Base-by-base conservation (phyloP, 1,140 invertebrate species). In the Papilio machaon region DNA sequence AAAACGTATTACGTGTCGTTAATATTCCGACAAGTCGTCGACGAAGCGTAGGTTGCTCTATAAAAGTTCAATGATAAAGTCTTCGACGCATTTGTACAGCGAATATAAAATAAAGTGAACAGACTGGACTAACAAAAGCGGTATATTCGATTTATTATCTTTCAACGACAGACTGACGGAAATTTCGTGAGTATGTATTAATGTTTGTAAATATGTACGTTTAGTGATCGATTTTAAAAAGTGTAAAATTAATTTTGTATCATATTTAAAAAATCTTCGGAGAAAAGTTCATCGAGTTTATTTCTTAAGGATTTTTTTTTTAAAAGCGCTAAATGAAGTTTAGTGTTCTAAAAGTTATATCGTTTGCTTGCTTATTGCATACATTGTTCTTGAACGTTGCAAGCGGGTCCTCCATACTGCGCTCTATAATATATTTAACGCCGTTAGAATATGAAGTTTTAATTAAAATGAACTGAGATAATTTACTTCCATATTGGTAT, bases 1-100 rank as follows among this genome's bases (percentile, higher is more conserved):
- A 85, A 86, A 91, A 92, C 86, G 88, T 91, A 91, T 92, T 93
- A 93, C 90, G 85, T 87, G 85, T 89, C 86, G 91, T 93, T 93
- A 93, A 93, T 93, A 92, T 93, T 93, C 91, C 88, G 90, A 89
- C 87, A 86, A 90, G 90, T 88, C 85, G 84, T 80, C 85, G 87
- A 85, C 54, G 54, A n/a, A 38, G 38, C 88, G 81, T 76, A 79
- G 83, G 81, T 79, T 85, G 87, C 83, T 88, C 87, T 85, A 89
- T 89, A 88, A 89, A 91, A 91, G 87, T 91, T 91, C 88, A 87
- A 89, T 87, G 83, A 87, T 85, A 80, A 79, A 78, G 81, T 70
- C 58, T 70, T 81, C 52, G 81, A 77, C 79, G 30, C 73, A 67
- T n/a, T 67, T 35, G 64, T 30, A 64, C 30, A 30, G 10, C 5